These are phyloP conservation scores for Lepus townsendii DNA, from an alignment of 2,797 vertebrate genomes.

Conservation along the genomic window DNA sequence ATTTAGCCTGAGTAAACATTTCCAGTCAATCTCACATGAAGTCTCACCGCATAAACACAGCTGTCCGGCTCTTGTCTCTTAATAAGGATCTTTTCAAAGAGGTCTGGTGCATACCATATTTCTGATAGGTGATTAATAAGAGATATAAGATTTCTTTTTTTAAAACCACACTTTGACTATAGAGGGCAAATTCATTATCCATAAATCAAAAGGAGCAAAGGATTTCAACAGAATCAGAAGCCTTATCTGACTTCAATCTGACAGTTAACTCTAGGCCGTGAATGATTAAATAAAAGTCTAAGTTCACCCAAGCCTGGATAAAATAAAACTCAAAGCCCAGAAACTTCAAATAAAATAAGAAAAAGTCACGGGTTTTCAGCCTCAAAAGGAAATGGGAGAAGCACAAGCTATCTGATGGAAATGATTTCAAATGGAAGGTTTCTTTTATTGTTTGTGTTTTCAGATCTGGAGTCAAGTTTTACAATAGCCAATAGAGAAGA, in stretches of 20 bases:
- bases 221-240: slow-evolving; percentile 68
- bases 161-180: slow-evolving; percentile 67
- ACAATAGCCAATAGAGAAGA: slow-evolving; percentile 49
- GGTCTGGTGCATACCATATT: slow-evolving; percentile 68
- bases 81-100: slow-evolving; percentile 75
- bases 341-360: slow-evolving; percentile 74
- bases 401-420: slow-evolving; percentile 65
- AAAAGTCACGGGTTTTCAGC: slow-evolving; percentile 64
- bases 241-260: slow-evolving; percentile 76
- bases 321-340: slow-evolving; percentile 69
- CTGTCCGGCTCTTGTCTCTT: slow-evolving; percentile 55
- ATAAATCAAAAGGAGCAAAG: slow-evolving; percentile 77
- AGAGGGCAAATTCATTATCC: slow-evolving; percentile 81
- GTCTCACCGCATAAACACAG: slow-evolving; percentile 43
- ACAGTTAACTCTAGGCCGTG: slow-evolving; percentile 78
- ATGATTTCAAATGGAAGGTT: slow-evolving; percentile 72
- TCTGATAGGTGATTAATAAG: slow-evolving; percentile 76
- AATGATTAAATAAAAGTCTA: slow-evolving; percentile 77
- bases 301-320: slow-evolving; percentile 64
- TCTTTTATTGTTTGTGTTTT: slow-evolving; percentile 60
- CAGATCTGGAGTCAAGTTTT: slow-evolving; percentile 72
- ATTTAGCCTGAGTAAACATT: slow-evolving; percentile 79
- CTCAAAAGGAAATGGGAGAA: slow-evolving; percentile 65
- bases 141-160: slow-evolving; percentile 74
- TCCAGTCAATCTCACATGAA: slow-evolving; percentile 61